Base-by-base conservation (phyloP, 2,113 vertebrate genomes). In the Lepus europaeus region DNA sequence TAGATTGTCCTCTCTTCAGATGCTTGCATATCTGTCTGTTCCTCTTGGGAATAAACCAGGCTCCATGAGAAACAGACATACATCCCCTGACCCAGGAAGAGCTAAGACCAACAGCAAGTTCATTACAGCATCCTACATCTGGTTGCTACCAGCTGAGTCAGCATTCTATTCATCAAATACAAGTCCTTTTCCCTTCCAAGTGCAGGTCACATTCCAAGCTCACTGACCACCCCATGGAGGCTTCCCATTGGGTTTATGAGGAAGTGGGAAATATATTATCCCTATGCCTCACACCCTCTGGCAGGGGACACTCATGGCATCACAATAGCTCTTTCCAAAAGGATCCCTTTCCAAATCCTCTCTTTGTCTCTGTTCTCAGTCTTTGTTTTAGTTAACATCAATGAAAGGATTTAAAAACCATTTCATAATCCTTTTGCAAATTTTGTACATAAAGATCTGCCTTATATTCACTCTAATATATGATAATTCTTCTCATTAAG, bases 321-420 rank as follows among this genome's bases (percentile, higher is more conserved):
- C 31, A 11, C 19, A 56, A 31, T 17, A 56, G n/a, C 12, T 78
- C 61, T 83, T 87, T 39, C 31, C 22, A 29, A 87, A 31, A 16
- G 86, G 68, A 76, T 9, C 6, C 13, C 9, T 53, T 81, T 76
- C 51, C 39, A 36, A 76, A 45, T 69, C 9, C 17, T 81, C 29
- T 25, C 20, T 51, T 69, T 25, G 64, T 73, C 39, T 81, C 49
- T 81, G 22, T 74, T 94, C 70, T 72, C 53, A 77, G 53, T 31
- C 36, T 36, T 90, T 76, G 11, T 69, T 72, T 77, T 87, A 36
- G 70, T 77, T 76, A 36, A 93, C 64, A 53, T 70, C n/a, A 78
- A 20, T 70, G 45, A 87, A 31, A 59, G 25, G 19, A 59, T 56
- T 76, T 12, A 72, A 81, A n/a, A 85, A 66, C 6, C 56, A 66